Evolutionary conservation across 2,113 vertebrate genomes (phyloP).

Genomic region (Corythornis cristatus): DNA sequence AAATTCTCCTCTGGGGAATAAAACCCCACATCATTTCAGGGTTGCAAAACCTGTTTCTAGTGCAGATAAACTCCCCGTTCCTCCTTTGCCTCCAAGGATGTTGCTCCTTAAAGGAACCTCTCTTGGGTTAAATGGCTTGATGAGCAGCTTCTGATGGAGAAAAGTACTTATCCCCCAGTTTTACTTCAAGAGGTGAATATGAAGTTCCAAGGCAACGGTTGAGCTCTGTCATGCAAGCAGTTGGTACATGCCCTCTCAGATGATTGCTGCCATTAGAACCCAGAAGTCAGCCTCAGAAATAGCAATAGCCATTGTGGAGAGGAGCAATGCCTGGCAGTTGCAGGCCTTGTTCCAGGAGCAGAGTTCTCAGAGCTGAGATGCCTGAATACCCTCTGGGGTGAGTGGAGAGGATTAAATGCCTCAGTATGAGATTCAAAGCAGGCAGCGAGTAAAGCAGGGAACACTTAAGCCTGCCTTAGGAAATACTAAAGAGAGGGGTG

Average conservation of each 20-base stretch:
- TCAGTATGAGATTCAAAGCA: slow-evolving; percentile 45
- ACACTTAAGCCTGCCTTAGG: slow-evolving; percentile 55
- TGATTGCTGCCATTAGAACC: not conserved
- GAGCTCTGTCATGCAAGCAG: not conserved
- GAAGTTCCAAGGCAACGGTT: not conserved
- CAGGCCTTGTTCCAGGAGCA: slow-evolving; percentile 7
- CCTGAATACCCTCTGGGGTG: slow-evolving; percentile 1
- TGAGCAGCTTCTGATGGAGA: not conserved
- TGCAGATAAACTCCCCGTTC: not conserved
- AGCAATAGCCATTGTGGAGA: not conserved
- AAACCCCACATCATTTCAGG: not conserved
- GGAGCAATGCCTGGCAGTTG: rapidly evolving
- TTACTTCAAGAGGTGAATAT: not conserved
- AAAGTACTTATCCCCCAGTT: not conserved
- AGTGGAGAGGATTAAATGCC: slow-evolving; percentile 37
- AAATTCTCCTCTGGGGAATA: not conserved
- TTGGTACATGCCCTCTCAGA: not conserved
- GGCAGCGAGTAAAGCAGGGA: not conserved
- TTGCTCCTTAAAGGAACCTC: not conserved
- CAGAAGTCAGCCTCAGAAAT: not conserved
- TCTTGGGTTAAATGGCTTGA: not conserved
- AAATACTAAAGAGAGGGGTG: slow-evolving; percentile 20
- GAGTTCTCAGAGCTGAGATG: not conserved
- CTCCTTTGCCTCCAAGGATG: not conserved
- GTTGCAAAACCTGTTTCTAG: not conserved